These are phyloP conservation scores for Epicauta chinensis DNA, from an alignment of 1,140 invertebrate species.

Conservation along the genomic window DNA sequence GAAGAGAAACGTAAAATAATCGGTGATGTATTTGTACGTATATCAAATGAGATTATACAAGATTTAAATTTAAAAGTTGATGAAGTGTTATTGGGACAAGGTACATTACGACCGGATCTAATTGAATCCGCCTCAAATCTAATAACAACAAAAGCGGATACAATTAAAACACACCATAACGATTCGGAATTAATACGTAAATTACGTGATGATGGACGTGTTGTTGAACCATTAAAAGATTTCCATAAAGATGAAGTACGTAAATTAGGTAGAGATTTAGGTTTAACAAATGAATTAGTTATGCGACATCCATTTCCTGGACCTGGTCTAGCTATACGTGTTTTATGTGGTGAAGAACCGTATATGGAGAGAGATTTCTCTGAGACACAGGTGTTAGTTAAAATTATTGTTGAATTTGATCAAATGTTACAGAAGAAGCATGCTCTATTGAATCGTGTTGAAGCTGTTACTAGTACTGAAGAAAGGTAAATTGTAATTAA, in stretches of 20 bases:
- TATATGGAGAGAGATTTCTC: conserved; percentile 92
- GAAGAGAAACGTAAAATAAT: conserved; percentile 99
- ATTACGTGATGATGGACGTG: conserved; percentile 72
- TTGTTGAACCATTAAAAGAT: conserved; percentile 97
- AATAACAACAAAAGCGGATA: conserved; percentile 82
- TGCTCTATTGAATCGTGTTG: conserved; percentile 81
- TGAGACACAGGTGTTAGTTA: conserved; percentile 89
- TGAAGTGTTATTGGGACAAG: conserved; percentile 55
- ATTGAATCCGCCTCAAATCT: conserved; percentile 93
- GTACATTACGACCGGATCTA: conserved; percentile 93
- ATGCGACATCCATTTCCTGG: conserved; percentile 97
- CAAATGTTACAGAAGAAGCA: conserved; percentile 91
- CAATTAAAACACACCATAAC: conserved; percentile 99
- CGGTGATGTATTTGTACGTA: conserved; percentile 94
- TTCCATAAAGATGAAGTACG: conserved; percentile 99
- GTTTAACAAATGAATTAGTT: conserved; percentile 79
- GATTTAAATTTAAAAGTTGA: conserved; percentile 79
- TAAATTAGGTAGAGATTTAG: conserved; percentile 78
- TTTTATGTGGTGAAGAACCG: conserved; percentile 95
- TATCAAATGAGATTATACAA: conserved; percentile 76
- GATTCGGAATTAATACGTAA: conserved; percentile 91
- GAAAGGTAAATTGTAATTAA: conserved; percentile 58
- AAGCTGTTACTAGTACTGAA: conserved; percentile 68
- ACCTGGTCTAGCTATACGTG: conserved; percentile 88
- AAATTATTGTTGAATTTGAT: conserved; percentile 89